phyloP scores from a whole-genome alignment of 1,140 invertebrate species.

The Argopecten irradians region DNA sequence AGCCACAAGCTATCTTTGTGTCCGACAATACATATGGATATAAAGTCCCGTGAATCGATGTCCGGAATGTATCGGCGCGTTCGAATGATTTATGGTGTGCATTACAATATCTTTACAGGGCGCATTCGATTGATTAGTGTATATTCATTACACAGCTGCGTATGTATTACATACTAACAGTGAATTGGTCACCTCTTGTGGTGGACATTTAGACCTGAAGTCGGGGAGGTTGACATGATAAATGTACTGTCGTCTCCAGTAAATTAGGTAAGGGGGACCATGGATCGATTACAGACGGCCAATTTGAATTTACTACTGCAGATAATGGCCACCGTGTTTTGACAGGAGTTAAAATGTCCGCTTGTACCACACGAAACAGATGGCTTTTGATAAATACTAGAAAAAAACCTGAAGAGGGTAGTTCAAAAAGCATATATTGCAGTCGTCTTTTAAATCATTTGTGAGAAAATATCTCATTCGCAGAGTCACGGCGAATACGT shows the following conservation, averaged over 20 bases:
- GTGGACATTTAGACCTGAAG: neutral
- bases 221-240: neutral
- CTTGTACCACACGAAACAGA: too few species aligned
- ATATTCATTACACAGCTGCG: neutral
- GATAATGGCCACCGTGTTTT: too few species aligned
- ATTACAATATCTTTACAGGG: neutral
- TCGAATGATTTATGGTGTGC: neutral
- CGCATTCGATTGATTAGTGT: neutral
- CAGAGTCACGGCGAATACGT: too few species aligned
- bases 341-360: too few species aligned
- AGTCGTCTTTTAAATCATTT: too few species aligned
- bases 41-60: neutral
- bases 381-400: too few species aligned
- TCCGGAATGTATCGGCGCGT: neutral
- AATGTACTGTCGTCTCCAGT: neutral
- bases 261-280: neutral
- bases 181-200: neutral
- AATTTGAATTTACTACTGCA: too few species aligned
- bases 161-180: neutral
- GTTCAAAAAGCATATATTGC: too few species aligned
- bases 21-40: neutral
- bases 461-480: too few species aligned
- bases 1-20: neutral
- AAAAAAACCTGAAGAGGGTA: too few species aligned
- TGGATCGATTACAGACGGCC: neutral